Evolutionary conservation across 2,797 vertebrate species (phyloP).

Genomic region (Falco peregrinus): DNA sequence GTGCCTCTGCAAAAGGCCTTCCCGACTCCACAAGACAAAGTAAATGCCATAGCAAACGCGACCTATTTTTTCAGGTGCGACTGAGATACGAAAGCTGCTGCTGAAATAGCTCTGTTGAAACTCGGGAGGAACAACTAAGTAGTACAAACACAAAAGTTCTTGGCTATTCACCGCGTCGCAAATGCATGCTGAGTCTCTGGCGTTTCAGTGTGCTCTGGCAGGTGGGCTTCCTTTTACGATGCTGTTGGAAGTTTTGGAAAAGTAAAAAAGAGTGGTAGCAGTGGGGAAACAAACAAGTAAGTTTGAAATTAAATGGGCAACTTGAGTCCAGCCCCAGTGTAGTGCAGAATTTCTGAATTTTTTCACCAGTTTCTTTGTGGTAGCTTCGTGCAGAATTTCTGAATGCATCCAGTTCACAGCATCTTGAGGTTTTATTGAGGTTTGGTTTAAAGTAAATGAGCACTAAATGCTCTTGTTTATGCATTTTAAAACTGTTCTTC

Average conservation of each 20-base stretch:
- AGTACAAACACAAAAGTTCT: neutral
- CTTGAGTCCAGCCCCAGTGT: neutral
- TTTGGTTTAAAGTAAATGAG: slow-evolving; percentile 4
- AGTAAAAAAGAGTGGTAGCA: accelerated
- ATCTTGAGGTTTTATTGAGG: slow-evolving; percentile 15
- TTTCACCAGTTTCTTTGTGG: neutral
- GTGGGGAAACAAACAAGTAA: neutral
- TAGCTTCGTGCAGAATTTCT: neutral
- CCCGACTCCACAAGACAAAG: neutral
- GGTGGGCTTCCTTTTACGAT: neutral
- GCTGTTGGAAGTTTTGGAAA: neutral
- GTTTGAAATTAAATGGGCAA: neutral
- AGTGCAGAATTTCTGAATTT: neutral
- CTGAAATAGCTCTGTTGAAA: neutral
- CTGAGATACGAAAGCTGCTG: neutral
- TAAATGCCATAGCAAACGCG: neutral
- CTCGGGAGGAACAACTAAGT: accelerated
- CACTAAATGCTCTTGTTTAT: slow-evolving; percentile 10
- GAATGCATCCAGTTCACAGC: neutral
- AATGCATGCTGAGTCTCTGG: neutral
- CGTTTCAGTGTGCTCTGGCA: neutral
- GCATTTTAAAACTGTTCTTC: slow-evolving; percentile 30
- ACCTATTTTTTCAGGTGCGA: neutral
- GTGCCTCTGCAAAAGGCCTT: neutral
- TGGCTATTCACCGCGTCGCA: neutral